phyloP scores from a whole-genome alignment of 2,888 invertebrate genomes.

The Catocala fraxini region DNA sequence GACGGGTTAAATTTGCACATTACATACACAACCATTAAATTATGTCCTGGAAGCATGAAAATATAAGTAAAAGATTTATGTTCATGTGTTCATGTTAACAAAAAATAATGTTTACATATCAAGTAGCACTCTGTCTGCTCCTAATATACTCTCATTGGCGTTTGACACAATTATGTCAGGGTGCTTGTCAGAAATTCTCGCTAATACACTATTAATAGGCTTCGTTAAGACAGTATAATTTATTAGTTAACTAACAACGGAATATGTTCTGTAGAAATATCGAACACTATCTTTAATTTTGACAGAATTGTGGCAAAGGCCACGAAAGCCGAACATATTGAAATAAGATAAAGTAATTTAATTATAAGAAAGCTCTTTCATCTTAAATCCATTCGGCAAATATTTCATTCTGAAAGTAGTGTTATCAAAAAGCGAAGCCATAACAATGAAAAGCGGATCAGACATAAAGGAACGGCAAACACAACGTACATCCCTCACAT shows the following conservation, averaged over 20 bases:
- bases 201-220: slow-evolving; percentile 40
- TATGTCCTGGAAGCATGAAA: not conserved
- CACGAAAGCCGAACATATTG: not conserved
- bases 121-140: slow-evolving; percentile 21
- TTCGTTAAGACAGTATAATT: slow-evolving; percentile 31
- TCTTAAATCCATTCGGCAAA: slow-evolving; percentile 7
- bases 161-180: slow-evolving; percentile 49
- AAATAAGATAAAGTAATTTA: not conserved
- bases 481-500: slow-evolving; percentile 42
- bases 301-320: not conserved
- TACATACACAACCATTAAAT: not conserved
- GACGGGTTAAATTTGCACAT: not conserved
- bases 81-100: too few relatives aligned
- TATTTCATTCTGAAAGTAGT: slow-evolving; percentile 17
- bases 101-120: slow-evolving; percentile 20
- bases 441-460: slow-evolving; percentile 36
- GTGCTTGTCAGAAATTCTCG: slow-evolving; percentile 35
- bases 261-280: slow-evolving; percentile 1
- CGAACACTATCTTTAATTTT: slow-evolving; percentile 1
- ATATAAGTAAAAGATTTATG: slow-evolving; percentile 2
- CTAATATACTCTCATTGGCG: slow-evolving; percentile 21
- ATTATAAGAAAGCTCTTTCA: not conserved
- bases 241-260: slow-evolving; percentile 23
- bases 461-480: slow-evolving; percentile 38
- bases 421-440: slow-evolving; percentile 38